Percentiles rank a stretch among this genome's conserved stretches.
phyloP scores from a whole-genome alignment of 1,140 invertebrate species.

The Amyelois transitella region DNA sequence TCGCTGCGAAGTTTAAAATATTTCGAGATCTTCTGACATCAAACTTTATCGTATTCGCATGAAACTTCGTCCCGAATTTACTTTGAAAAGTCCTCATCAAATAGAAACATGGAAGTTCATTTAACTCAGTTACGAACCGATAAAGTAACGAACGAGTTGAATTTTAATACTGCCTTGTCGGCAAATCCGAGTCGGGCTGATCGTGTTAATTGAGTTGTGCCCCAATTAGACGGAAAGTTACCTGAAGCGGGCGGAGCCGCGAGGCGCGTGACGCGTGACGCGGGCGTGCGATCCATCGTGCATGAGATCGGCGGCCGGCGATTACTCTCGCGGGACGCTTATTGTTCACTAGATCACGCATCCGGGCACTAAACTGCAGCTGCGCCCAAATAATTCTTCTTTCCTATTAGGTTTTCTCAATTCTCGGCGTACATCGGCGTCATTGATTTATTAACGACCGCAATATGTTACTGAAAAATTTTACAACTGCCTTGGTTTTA shows the following conservation, averaged over 20 bases:
- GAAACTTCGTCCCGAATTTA: conserved; percentile 24
- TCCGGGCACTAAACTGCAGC: conserved; percentile 36
- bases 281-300: conserved; percentile 13
- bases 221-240: background rate
- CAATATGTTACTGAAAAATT: background rate
- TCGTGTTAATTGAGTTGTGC: conserved; percentile 15
- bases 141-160: conserved; percentile 29
- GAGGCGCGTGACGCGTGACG: conserved; percentile 7
- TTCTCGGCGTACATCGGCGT: background rate
- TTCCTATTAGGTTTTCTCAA: conserved; percentile 10
- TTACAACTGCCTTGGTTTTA: background rate
- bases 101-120: conserved; percentile 35
- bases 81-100: conserved; percentile 30
- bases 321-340: conserved; percentile 7
- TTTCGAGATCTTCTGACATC: conserved; percentile 13
- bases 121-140: conserved; percentile 31
- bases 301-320: conserved; percentile 1
- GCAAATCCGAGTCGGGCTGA: conserved; percentile 12
- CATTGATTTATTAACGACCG: background rate
- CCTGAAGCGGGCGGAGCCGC: too few species aligned
- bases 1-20: conserved; percentile 21
- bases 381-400: conserved; percentile 22
- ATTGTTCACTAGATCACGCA: conserved; percentile 34
- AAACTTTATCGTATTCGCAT: conserved; percentile 30
- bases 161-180: conserved; percentile 25